Base-by-base conservation (phyloP, 2,113 vertebrate species). In the Passerina amoena region DNA sequence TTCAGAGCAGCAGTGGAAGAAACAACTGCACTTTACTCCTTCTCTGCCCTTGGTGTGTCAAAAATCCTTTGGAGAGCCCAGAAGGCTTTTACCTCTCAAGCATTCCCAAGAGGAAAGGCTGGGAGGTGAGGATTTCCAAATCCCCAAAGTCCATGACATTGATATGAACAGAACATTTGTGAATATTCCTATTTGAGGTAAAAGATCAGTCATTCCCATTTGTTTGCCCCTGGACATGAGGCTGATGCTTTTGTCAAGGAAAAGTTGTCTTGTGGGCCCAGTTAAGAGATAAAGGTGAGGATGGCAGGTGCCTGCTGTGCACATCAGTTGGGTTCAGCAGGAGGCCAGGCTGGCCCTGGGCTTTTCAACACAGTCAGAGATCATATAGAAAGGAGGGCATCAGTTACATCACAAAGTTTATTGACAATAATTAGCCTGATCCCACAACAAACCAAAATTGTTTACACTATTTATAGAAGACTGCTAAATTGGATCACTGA, bases 1-100 rank as follows among this genome's bases (percentile, higher is more conserved):
- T 40, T 79, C 48, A 71, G 30, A 91, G 48, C 6, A 60, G 14
- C 13, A 45, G 27, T 4, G 15, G 54, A 73, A 78, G 18, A 50
- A 78, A 30, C 0, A 1, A 15, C 12, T 13, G 11, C 1, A 0
- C 28, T 81, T 88, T 33, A 11, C 8, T 54, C 15, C 6, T 5
- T 68, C 35, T 59, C 40, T 63, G 15, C 30, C 19, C 27, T 53
- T 37, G 10, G 5, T 7, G 28, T 27, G 5, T 8, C 47, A 82
- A 9, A 24, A 50, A 80, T 19, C 12, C 13, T 56, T 27, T 21
- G 14, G 56, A 37, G 16, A 78, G 3, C 25, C 12, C 35, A 50
- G 50, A 12, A 47, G 7, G 9, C 21, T 65, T 63, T 24, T 68
- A 2, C 8, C 6, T 35, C 21, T 79, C 12, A 25, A 37, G 14